Evolutionary conservation across 2,888 invertebrate species (phyloP), one percentile per base, ranked within the genome.

Genomic region (Volucella bombylans): DNA sequence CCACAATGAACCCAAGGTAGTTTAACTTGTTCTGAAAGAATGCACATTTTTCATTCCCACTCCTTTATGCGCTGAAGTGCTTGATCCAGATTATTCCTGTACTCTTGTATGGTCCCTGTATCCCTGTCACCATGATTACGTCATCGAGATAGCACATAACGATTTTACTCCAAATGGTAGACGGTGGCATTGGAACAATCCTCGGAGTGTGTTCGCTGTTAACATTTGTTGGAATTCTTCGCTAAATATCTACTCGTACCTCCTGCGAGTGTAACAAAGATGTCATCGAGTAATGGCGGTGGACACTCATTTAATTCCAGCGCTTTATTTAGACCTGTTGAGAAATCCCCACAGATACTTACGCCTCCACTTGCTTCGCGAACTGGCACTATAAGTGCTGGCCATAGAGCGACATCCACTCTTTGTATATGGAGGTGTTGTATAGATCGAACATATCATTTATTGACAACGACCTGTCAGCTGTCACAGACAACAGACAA

Each of bases 271-370:
- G 18, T 23, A 23, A 23, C 18, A 23, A 23, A 23, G 2, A 23
- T 87, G 41, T 88, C 18, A 23, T 23, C 18, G 18, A 2, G 2
- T 23, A 3, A 23, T 23, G 86, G 86, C 11, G 85, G 64, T 31
- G 86, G 87, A 67, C 77, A 87, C 45, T 83, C 68, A 61, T 88
- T 82, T 12, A 86, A 38, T 69, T 87, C 86, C 6, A 87, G 31
- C 3, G 72, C 67, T 14, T 54, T 62, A 4, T 71, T 71, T 0
- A 88, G 54, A 8, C 87, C 87, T 9, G 87, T 87, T 47, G 85
- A 86, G 38, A 83, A 87, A 61, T 87, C 87, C 14, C 80, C 87
- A 82, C 87, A 88, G 15, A 87, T 87, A 47, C 87, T 39, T 0
- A 86, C 85, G 38, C 73, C 79, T 0, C 87, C 86, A 65, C 83